These are phyloP conservation scores for Onychostoma macrolepis DNA, from an alignment of 2,113 vertebrate genomes.

Conservation along the genomic window DNA sequence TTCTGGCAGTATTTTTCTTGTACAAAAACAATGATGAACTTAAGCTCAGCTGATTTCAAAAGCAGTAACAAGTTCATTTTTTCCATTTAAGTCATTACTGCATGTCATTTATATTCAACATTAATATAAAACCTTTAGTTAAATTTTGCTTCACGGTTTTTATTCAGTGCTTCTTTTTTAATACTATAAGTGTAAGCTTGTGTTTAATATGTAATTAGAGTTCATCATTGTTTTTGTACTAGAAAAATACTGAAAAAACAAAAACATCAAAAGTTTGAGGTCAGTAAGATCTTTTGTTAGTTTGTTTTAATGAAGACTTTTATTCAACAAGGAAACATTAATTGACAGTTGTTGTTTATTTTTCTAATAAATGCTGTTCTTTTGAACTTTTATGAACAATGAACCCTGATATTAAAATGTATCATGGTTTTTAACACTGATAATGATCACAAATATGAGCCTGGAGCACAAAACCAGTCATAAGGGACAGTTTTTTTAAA, in stretches of 20 bases:
- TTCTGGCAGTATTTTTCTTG: not conserved
- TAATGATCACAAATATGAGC: too few relatives aligned
- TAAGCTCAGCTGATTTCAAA: not conserved
- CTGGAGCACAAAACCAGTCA: too few relatives aligned
- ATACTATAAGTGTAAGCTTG: not conserved
- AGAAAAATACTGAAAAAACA: not conserved
- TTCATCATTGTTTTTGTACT: not conserved
- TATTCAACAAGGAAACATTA: not conserved
- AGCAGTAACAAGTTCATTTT: not conserved
- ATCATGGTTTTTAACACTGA: too few relatives aligned
- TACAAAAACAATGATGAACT: not conserved
- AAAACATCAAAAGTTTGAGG: not conserved
- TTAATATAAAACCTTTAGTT: not conserved
- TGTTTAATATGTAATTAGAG: not conserved
- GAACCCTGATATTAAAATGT: too few relatives aligned
- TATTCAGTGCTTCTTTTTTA: not conserved
- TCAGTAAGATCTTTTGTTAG: not conserved
- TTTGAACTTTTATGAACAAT: not conserved
- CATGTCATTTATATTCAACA: not conserved
- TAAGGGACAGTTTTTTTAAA: too few relatives aligned
- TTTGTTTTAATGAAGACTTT: not conserved
- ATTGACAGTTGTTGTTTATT: not conserved
- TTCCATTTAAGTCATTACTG: not conserved
- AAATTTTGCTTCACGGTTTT: not conserved
- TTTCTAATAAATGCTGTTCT: not conserved